These are phyloP conservation scores for Carlito syrichta DNA, from an alignment of 2,113 vertebrate genomes.

Conservation along the genomic window DNA sequence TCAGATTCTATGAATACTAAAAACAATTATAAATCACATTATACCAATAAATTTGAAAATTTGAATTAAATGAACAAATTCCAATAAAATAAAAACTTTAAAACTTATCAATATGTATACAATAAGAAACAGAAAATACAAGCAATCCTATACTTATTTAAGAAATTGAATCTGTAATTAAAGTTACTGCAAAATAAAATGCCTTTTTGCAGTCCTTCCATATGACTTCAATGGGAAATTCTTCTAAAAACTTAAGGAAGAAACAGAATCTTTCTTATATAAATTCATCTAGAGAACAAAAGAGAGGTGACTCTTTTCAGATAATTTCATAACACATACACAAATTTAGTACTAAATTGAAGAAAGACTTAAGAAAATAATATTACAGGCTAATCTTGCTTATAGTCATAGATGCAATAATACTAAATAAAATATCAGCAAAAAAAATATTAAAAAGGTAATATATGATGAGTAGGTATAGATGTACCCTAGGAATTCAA, in stretches of 20 bases:
- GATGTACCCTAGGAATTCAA: background rate
- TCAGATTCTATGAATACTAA: background rate
- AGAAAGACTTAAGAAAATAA: background rate
- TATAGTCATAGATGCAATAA: background rate
- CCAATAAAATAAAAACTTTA: background rate
- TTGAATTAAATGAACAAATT: background rate
- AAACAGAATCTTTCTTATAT: background rate
- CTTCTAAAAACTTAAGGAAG: background rate
- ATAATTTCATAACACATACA: background rate
- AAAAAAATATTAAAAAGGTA: background rate
- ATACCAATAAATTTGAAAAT: background rate
- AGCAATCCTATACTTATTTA: background rate
- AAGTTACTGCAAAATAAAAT: background rate
- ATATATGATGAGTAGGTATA: background rate
- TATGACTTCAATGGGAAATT: background rate
- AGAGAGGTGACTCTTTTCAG: background rate
- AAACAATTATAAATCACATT: background rate
- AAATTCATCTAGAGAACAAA: background rate
- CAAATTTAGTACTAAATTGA: background rate
- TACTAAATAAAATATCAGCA: background rate
- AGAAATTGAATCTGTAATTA: background rate
- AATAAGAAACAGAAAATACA: background rate
- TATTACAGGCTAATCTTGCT: background rate
- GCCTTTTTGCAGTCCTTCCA: too few species aligned
- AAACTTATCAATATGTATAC: background rate